Evolutionary conservation across 2,888 invertebrate genomes (phyloP), one percentile per base, ranked within the genome.

Genomic region (Petrolisthes cinctipes): DNA sequence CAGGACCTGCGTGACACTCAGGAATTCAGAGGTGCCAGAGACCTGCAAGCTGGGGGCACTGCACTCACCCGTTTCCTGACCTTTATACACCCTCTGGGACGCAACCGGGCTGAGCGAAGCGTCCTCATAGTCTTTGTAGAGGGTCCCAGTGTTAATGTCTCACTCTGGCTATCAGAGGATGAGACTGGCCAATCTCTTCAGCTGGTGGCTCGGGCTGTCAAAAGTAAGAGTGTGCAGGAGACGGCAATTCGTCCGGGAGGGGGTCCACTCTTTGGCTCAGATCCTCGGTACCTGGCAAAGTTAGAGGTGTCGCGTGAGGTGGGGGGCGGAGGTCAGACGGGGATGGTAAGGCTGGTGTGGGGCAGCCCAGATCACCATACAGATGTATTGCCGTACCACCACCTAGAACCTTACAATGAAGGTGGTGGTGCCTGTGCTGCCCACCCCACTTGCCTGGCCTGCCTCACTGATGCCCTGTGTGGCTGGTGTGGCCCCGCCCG

Each of bases 401-500:
- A 96, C 92, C 93, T 98, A 90, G 97, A 98, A 92, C 97, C 98
- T 0, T 98, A 95, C 93, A 96, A 96, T 85, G 95, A 96, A 88
- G 90, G 90, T 11, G 89, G 89, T 14, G 97, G 96, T 0, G 94
- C 95, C 56, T 98, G 98, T 92, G 93, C 94, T 0, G 94, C 95
- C 84, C 96, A 97, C 92, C 95, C 94, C 91, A 98, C 97, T 93
- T 98, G 98, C 92, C 93, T 97, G 61, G 95, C 97, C 90, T 98
- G 98, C 92, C 93, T 98, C 85, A 96, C 96, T 0, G 98, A 98
- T 93, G 96, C 96, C 0, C 95, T 95, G 20, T 98, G 98, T 92
- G 97, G 97, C 1, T 98, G 98, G 98, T 98, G 98, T 92, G 96
- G 96, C 90, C 92, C 96, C 11, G 95, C 95, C n/a, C 93, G 94